Conservation (phyloP, 1,140 invertebrate species). For the Bombus picipes region DNA sequence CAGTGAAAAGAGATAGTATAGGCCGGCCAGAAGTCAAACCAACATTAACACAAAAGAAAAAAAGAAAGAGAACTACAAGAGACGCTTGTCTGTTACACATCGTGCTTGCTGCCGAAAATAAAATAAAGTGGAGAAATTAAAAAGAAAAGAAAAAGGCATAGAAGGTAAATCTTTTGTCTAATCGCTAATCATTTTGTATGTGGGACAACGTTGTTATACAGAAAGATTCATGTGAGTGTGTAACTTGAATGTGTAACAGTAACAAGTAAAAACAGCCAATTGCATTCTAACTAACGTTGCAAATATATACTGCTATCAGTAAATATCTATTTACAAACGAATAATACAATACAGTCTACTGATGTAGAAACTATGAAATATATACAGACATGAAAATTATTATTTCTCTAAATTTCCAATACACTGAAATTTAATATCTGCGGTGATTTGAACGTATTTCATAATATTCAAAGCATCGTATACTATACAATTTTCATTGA, state of each 20-base stretch:
- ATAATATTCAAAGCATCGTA: too few species aligned
- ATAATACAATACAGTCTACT: background rate
- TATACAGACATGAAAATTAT: background rate
- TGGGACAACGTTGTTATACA: constrained; percentile 23
- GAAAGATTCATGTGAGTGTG: constrained; percentile 48
- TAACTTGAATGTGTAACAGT: constrained; percentile 54
- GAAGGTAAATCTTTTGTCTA: background rate
- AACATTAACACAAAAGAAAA: constrained; percentile 55
- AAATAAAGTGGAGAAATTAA: background rate
- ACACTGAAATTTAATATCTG: too few species aligned
- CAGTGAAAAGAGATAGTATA: constrained; percentile 33
- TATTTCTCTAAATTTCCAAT: too few species aligned
- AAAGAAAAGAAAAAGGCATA: background rate
- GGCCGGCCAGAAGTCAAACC: constrained; percentile 72
- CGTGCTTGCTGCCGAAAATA: constrained; percentile 28
- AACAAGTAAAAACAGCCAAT: constrained; percentile 21
- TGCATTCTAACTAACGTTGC: background rate
- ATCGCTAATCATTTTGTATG: constrained; percentile 14
- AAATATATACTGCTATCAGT: background rate
- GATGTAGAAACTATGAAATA: constrained; percentile 28
- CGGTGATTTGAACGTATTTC: too few species aligned
- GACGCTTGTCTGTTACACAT: constrained; percentile 52
- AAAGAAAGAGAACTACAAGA: background rate
- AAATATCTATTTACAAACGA: background rate
- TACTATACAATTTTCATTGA: too few species aligned